These are phyloP conservation scores for Struthidea cinerea DNA, from an alignment of 2,113 vertebrate species.

Conservation along the genomic window DNA sequence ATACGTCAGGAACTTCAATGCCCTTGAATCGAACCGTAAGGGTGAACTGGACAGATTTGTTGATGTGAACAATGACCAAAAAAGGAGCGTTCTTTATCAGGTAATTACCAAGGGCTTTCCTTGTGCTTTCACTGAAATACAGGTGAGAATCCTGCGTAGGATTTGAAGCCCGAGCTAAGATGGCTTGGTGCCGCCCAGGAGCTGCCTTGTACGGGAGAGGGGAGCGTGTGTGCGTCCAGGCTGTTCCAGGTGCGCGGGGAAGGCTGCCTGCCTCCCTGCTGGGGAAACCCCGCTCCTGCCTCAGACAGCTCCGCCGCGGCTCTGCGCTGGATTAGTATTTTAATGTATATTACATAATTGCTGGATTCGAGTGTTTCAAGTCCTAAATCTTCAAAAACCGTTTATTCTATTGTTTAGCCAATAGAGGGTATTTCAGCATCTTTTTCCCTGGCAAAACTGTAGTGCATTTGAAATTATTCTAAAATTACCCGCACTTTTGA, in stretches of 20 bases:
- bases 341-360: constrained; percentile 36
- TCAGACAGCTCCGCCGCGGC: not conserved
- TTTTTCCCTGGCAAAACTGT: not conserved
- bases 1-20: not conserved
- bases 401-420: constrained; percentile 14
- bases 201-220: not conserved
- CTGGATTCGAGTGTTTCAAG: not conserved
- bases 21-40: not conserved
- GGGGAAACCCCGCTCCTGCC: not conserved
- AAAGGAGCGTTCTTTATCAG: not conserved
- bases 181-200: constrained; percentile 2
- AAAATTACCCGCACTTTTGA: constrained; percentile 23
- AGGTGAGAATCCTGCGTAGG: not conserved
- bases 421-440: constrained; percentile 39
- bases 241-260: not conserved
- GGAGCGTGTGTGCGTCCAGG: not conserved
- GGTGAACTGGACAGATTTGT: not conserved
- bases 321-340: not conserved
- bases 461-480: not conserved
- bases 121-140: not conserved
- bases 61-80: not conserved
- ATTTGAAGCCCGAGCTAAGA: not conserved
- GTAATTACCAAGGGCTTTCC: not conserved
- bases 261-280: not conserved
- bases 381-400: not conserved